Conservation (phyloP, 2,888 invertebrate species). For the Chymomyza caudatula region DNA sequence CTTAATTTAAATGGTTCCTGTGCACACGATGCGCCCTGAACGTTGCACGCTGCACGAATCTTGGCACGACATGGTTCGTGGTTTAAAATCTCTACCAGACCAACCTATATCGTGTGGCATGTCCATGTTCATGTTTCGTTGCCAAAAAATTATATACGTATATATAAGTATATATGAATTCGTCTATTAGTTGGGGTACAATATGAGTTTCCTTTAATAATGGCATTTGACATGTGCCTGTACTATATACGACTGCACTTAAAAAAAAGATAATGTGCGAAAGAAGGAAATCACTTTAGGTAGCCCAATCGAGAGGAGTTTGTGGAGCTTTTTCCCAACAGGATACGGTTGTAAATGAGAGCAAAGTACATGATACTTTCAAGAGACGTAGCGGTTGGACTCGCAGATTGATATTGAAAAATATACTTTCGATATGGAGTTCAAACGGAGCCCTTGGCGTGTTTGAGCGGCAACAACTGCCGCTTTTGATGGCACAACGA, state of each 20-base stretch:
- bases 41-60: neutral
- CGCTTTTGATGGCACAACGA: too few species aligned
- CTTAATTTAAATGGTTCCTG: slow-evolving; percentile 75
- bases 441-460: too few species aligned
- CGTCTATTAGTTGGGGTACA: slow-evolving; percentile 71
- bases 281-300: neutral
- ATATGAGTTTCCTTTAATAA: slow-evolving; percentile 67
- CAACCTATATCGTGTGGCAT: neutral
- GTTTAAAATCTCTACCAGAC: neutral
- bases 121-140: slow-evolving; percentile 33
- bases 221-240: slow-evolving; percentile 69
- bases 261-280: neutral
- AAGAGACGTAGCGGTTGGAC: too few species aligned
- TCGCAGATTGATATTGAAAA: too few species aligned
- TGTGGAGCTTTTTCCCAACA: too few species aligned
- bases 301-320: too few species aligned
- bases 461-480: too few species aligned
- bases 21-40: slow-evolving; percentile 49
- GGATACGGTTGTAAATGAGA: too few species aligned
- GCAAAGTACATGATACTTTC: too few species aligned
- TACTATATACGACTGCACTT: neutral
- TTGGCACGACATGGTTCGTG: neutral
- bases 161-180: slow-evolving; percentile 4
- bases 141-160: slow-evolving; percentile 56
- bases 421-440: too few species aligned